phyloP scores from a whole-genome alignment of 2,888 invertebrate genomes.

The Bellardia bayeri region DNA sequence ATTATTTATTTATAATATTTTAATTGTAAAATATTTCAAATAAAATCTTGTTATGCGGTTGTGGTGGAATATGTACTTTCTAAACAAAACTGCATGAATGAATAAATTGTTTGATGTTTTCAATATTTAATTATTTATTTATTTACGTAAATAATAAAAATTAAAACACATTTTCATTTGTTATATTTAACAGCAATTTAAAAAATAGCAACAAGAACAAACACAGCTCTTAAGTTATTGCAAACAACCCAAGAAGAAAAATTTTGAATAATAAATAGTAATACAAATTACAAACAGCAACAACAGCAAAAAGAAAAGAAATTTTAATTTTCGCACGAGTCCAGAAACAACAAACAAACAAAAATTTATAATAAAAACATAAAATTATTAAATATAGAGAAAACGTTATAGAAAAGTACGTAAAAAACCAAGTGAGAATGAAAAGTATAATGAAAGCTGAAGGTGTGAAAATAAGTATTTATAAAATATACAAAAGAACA shows the following conservation, averaged over 20 bases:
- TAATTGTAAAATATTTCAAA: not conserved
- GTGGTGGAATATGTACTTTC: constrained; percentile 1
- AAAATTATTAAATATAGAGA: constrained; percentile 29
- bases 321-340: constrained; percentile 28
- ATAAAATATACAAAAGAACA: constrained; percentile 49
- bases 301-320: not conserved
- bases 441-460: constrained; percentile 61
- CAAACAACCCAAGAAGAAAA: constrained; percentile 23
- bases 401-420: not conserved
- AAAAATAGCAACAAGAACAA: not conserved
- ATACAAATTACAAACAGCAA: not conserved
- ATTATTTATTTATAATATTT: no score
- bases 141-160: constrained; percentile 10
- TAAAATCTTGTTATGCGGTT: not conserved
- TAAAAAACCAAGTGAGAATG: constrained; percentile 57
- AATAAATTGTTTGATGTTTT: constrained; percentile 31
- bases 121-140: constrained; percentile 30
- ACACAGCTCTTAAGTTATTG: constrained; percentile 2
- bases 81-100: not conserved
- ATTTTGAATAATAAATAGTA: not conserved
- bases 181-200: not conserved
- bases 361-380: constrained; percentile 23
- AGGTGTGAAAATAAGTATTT: constrained; percentile 68
- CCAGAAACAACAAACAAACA: constrained; percentile 22
- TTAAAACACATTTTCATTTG: constrained; percentile 9